These are phyloP conservation scores for Macrochelys suwanniensis DNA, from an alignment of 2,797 vertebrate genomes.

Conservation along the genomic window DNA sequence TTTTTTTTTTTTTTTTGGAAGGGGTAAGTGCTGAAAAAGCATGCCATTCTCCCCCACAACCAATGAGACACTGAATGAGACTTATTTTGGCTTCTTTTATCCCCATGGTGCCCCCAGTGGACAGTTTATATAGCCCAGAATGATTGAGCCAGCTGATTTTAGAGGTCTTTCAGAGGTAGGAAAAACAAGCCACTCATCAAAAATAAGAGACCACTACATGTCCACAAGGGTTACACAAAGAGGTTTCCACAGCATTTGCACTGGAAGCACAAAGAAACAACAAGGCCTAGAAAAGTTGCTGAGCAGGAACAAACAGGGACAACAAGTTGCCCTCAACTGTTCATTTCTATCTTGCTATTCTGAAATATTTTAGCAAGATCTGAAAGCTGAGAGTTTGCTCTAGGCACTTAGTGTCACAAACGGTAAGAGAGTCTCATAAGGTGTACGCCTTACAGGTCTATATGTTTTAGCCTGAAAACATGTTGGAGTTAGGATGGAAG, in stretches of 20 bases:
- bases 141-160: neutral
- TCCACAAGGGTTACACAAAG: neutral
- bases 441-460: slow-evolving; percentile 9
- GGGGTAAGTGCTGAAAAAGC: neutral
- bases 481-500: neutral
- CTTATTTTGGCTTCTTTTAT: neutral
- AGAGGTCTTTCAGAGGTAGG: neutral
- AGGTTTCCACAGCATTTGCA: neutral
- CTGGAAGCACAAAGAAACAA: neutral
- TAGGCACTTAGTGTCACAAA: slow-evolving; percentile 49
- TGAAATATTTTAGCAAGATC: slow-evolving; percentile 46
- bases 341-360: slow-evolving; percentile 47
- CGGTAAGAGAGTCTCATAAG: slow-evolving; percentile 22
- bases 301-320: slow-evolving; percentile 22
- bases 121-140: neutral
- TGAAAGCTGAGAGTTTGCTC: slow-evolving; percentile 54
- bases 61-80: neutral
- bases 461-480: slow-evolving; percentile 29
- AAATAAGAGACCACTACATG: slow-evolving; percentile 27
- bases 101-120: slow-evolving; percentile 7
- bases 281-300: slow-evolving; percentile 34
- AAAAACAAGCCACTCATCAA: neutral
- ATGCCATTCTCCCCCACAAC: too few species aligned
- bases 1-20: neutral
- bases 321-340: slow-evolving; percentile 2